Evolutionary conservation across 2,888 invertebrate genomes (phyloP).

Genomic region (Chloroclystis v-ata): DNA sequence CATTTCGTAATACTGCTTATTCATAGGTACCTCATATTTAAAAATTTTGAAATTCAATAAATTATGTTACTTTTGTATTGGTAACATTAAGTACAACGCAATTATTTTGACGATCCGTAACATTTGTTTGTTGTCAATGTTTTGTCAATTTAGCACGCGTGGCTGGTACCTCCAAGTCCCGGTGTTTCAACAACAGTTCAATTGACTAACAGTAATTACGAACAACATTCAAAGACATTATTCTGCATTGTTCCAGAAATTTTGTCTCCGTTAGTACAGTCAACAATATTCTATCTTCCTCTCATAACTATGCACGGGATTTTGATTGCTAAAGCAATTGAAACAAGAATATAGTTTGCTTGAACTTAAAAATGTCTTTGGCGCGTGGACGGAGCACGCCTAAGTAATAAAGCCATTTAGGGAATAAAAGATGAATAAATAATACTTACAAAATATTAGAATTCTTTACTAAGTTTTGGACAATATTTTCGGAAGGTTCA

Average conservation of each 20-base stretch:
- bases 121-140: constrained; percentile 5
- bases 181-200: constrained; percentile 20
- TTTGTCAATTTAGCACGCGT: constrained; percentile 20
- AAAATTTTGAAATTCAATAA: too few species aligned
- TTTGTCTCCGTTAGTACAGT: constrained; percentile 22
- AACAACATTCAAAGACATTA: constrained; percentile 18
- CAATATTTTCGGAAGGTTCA: constrained; percentile 62
- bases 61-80: neutral
- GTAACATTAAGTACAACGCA: neutral
- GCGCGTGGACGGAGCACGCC: constrained; percentile 67
- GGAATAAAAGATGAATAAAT: constrained; percentile 49
- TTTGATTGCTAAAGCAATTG: neutral
- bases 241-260: constrained; percentile 16
- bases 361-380: constrained; percentile 22
- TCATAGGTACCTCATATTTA: too few species aligned
- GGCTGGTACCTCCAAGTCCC: constrained; percentile 26
- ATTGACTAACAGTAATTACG: constrained; percentile 27
- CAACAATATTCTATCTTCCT: neutral
- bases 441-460: constrained; percentile 50
- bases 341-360: constrained; percentile 1
- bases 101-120: neutral
- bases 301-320: neutral
- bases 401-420: constrained; percentile 56
- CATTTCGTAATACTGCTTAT: too few species aligned
- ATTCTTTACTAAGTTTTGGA: constrained; percentile 55